These are phyloP conservation scores for Brachyhypopomus gauderio DNA, from an alignment of 2,113 vertebrate species.

Conservation along the genomic window DNA sequence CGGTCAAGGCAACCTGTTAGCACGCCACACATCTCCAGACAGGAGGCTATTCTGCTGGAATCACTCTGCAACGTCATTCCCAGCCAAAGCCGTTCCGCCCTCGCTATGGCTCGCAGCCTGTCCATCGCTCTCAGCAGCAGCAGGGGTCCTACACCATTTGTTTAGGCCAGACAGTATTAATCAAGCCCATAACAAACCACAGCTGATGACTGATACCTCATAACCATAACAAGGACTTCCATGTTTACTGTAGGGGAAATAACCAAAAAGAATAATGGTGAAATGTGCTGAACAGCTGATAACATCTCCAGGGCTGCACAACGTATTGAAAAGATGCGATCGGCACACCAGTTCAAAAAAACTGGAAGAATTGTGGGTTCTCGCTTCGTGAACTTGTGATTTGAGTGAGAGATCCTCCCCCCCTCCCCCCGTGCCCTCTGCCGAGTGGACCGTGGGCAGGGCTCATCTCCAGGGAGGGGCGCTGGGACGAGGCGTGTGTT, in stretches of 20 bases:
- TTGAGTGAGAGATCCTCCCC: background rate
- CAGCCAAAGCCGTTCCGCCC: conserved; percentile 5
- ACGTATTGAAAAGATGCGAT: conserved; percentile 12
- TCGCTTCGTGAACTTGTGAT: background rate
- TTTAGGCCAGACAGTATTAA: conserved; percentile 67
- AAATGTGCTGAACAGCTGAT: conserved; percentile 61
- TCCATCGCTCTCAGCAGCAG: conserved; percentile 22
- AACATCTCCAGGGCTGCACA: conserved; percentile 44
- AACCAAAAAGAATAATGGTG: conserved; percentile 42
- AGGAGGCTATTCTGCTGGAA: conserved; percentile 4
- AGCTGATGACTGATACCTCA: conserved; percentile 57
- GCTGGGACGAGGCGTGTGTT: conserved; percentile 29
- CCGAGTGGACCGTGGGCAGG: conserved; percentile 1
- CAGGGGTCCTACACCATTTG: conserved; percentile 39
- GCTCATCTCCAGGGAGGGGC: conserved; percentile 4
- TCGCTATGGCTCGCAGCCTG: conserved; percentile 1
- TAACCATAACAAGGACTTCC: conserved; percentile 60
- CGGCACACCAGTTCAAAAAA: background rate
- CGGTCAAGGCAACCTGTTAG: conserved; percentile 8
- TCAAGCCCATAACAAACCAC: conserved; percentile 64
- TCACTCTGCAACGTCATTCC: conserved; percentile 12
- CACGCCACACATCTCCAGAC: background rate
- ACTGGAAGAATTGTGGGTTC: background rate
- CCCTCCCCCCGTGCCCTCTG: background rate
- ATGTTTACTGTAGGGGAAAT: conserved; percentile 39